phyloP scores from a whole-genome alignment of 2,797 vertebrate species.

The Tapirus indicus region DNA sequence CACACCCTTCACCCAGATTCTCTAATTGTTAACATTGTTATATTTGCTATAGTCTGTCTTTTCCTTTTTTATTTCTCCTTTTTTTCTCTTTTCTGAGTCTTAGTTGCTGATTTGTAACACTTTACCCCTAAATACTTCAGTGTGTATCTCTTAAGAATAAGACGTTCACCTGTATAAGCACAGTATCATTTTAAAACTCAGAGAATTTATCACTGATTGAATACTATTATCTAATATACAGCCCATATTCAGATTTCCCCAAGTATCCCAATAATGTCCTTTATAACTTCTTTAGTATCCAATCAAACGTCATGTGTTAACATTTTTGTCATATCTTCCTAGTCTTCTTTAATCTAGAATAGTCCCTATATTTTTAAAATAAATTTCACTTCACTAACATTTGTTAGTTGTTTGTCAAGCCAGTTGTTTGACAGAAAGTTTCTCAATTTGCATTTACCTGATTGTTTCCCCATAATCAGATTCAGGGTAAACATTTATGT shows the following conservation, averaged over 20 bases:
- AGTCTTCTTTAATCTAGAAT: background rate
- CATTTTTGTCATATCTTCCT: slow-evolving; percentile 11
- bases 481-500: slow-evolving; percentile 13
- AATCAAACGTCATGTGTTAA: background rate
- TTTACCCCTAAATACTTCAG: background rate
- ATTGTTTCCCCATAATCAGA: background rate
- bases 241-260: background rate
- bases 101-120: background rate
- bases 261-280: background rate
- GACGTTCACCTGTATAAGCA: background rate
- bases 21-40: background rate
- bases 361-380: background rate
- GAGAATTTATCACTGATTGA: background rate
- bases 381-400: background rate
- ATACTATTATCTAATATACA: background rate
- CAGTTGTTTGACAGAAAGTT: slow-evolving; percentile 9
- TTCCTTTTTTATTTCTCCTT: background rate
- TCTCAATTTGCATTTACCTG: slow-evolving; percentile 34
- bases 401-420: background rate
- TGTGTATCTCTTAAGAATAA: background rate
- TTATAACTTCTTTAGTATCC: background rate
- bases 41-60: background rate
- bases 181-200: background rate
- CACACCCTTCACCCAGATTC: background rate
- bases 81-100: background rate